Evolutionary conservation across 1,140 invertebrate species (phyloP).

Genomic region (Tetramorium alpestre): DNA sequence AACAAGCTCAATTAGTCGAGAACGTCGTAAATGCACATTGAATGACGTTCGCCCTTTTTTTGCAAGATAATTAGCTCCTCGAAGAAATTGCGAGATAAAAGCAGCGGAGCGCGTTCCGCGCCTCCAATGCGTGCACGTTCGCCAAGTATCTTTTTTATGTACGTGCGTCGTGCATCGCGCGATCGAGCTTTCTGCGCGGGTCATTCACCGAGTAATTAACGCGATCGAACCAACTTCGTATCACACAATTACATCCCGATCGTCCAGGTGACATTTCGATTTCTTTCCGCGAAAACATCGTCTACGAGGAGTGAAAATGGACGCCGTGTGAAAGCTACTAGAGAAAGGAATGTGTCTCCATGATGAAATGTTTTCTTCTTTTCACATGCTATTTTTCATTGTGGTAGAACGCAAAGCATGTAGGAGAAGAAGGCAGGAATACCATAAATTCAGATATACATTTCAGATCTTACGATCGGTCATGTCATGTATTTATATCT

Average conservation of each 20-base stretch:
- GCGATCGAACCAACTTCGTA: neutral
- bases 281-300: conserved; percentile 6
- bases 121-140: neutral
- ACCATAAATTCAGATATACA: neutral
- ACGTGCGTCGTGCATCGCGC: neutral
- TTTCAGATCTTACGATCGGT: neutral
- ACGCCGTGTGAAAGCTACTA: conserved; percentile 15
- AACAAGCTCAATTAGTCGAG: conserved; percentile 55
- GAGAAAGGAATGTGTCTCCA: neutral
- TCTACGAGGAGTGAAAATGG: neutral
- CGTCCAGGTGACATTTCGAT: conserved; percentile 59
- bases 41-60: conserved; percentile 52
- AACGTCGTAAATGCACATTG: conserved; percentile 53
- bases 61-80: conserved; percentile 61
- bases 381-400: neutral
- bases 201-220: conserved; percentile 25
- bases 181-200: conserved; percentile 5
- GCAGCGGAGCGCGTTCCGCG: conserved; percentile 1
- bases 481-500: neutral
- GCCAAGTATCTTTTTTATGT: conserved; percentile 10
- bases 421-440: neutral
- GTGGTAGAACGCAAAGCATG: neutral
- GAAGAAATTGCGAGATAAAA: conserved; percentile 27
- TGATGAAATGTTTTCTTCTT: conserved; percentile 7
- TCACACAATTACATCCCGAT: neutral